A percentile compares a stretch with the other conserved stretches of the same genome.
phyloP scores from a whole-genome alignment of 2,113 vertebrate species.

The Pao palembangensis region DNA sequence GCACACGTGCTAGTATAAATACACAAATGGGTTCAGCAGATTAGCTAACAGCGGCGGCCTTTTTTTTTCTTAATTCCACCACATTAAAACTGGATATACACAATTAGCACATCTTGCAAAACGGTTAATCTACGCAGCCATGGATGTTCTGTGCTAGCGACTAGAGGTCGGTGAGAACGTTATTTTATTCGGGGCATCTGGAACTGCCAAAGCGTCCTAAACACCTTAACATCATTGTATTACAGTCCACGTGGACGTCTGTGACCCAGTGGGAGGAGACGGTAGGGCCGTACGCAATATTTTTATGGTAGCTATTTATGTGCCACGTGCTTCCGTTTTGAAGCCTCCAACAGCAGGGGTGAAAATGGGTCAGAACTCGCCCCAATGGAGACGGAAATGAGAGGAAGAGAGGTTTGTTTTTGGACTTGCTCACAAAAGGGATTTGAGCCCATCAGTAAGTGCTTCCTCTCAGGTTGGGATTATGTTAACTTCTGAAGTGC shows the following conservation, averaged over 20 bases:
- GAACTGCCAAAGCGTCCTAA: slow-evolving; percentile 16
- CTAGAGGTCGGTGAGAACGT: neutral
- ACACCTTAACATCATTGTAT: slow-evolving; percentile 1
- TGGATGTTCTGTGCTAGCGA: slow-evolving; percentile 4
- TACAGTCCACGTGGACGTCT: neutral
- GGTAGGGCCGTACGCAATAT: too few relatives aligned
- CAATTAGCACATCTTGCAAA: slow-evolving; percentile 17
- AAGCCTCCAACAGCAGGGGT: slow-evolving; percentile 6
- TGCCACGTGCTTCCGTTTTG: slow-evolving; percentile 7
- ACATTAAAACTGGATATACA: slow-evolving; percentile 15
- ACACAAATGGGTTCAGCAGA: slow-evolving; percentile 10
- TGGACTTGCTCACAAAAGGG: slow-evolving; percentile 39
- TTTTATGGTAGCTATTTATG: neutral
- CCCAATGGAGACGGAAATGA: slow-evolving; percentile 36
- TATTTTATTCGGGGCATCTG: slow-evolving; percentile 11
- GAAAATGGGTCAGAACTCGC: slow-evolving; percentile 36
- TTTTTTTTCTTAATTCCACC: neutral
- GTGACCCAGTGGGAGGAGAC: too few relatives aligned
- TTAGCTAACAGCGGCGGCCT: slow-evolving; percentile 1
- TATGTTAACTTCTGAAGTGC: slow-evolving; percentile 28
- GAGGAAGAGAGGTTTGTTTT: slow-evolving; percentile 36
- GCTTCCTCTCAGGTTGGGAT: slow-evolving; percentile 59
- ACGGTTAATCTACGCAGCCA: neutral
- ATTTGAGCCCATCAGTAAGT: slow-evolving; percentile 43
- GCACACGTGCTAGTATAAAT: neutral